Base-by-base conservation (phyloP, 2,888 invertebrate genomes). In the Empis stercorea region DNA sequence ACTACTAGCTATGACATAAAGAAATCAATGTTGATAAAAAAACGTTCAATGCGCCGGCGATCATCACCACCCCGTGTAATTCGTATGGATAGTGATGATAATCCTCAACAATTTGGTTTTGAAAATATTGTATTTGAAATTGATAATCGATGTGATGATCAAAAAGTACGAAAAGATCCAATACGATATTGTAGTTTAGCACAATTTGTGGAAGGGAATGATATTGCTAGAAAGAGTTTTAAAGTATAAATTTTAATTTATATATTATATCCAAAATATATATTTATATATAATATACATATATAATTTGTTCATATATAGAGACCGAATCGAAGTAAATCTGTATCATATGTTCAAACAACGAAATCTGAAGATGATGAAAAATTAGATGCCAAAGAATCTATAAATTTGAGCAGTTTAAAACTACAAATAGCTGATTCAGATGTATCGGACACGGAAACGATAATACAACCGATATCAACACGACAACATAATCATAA, bases 181-280 rank as follows among this genome's bases (percentile, higher is more conserved):
- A 75, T 77, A 41, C 81, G 79, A 54, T 84, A 80, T 60, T 86
- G 86, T 63, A 86, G 86, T 59, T 69, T 88, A 57, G 87, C 87
- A 1, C 81, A 85, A 55, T 87, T 87, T 59, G 84, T 83, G 50
- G 87, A 87, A 68, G 87, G 86, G 16, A 87, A 78, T 64, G 87
- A 88, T 62, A 87, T 88, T 51, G 85, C 83, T 1, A 74, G 86
- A 42, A 77, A 79, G 61, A 87, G 87, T 3, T 84, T 87, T 61
- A 83, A 80, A 64, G 68, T 69, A 59, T 53, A 57, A 55, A 36
- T 30, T 45, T 15, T 17, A 14, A 16, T 11, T 36, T 17, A 38
- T 41, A 14, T 34, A 30, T n/a, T n/a, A n/a, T n/a, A n/a, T n/a
- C n/a, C n/a, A n/a, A n/a, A 47, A 44, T n/a, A 4, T 30, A 30